Base-by-base conservation (phyloP, 2,888 invertebrate genomes). In the Furcula furcula region DNA sequence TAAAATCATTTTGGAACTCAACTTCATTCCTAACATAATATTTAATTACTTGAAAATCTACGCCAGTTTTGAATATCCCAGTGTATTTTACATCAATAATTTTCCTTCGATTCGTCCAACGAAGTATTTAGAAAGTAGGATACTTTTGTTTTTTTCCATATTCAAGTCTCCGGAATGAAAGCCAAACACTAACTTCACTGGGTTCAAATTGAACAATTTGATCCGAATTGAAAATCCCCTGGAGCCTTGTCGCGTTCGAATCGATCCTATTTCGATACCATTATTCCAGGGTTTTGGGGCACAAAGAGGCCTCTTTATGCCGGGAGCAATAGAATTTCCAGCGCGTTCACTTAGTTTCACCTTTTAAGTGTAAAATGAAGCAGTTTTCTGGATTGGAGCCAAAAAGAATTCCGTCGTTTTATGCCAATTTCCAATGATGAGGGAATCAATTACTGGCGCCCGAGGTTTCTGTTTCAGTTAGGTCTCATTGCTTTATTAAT, bases 321-420 rank as follows among this genome's bases (percentile, higher is more conserved):
- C 53, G 31, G 31, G 34, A 47, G 55, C 63, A 53, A 62, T 65
- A 63, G 63, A 63, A 67, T 62, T 65, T 65, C 36, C 42, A 36
- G 32, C 34, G 32, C 34, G 31, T 55, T 50, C 46, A 47, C 51
- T 43, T 53, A 54, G 42, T 55, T 58, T 52, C 40, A 58, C 66
- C 66, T 60, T 66, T 64, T 62, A 62, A 65, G 62, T 69, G 59
- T 55, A 62, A 65, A 66, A 60, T 61, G 61, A 63, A 49, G 41
- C 51, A 42, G 34, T 40, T 31, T 31, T 27, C 50, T 47, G 51
- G 54, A 53, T 33, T 35, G 37, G 34, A 43, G 57, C 64, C 38
- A 40, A 31, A 42, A 38, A 53, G 52, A 48, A 57, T 52, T 33
- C 35, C 36, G 31, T 35, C 33, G 50, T 40, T 46, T 57, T 47